Conservation (phyloP, 1,140 invertebrate species). For the Theocolax elegans region DNA sequence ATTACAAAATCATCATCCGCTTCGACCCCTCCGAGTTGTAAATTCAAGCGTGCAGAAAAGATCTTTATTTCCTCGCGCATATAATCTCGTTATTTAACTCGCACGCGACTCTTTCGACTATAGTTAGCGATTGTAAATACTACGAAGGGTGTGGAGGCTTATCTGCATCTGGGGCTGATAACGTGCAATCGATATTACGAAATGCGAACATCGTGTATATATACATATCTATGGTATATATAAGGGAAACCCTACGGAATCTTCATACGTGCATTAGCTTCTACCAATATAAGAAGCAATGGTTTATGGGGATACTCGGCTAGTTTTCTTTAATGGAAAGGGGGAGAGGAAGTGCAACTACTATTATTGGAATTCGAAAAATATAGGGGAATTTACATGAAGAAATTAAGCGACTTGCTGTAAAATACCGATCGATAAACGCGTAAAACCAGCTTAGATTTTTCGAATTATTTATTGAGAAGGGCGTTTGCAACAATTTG, state of each 20-base stretch:
- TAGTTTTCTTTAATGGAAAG: neutral
- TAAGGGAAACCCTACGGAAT: neutral
- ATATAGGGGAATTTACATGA: neutral
- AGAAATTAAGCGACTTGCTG: neutral
- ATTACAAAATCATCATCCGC: too few relatives aligned
- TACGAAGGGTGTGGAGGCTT: slow-evolving; percentile 45
- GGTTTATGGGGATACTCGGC: neutral
- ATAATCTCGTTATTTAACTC: too few relatives aligned
- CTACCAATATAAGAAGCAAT: neutral
- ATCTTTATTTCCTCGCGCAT: too few relatives aligned
- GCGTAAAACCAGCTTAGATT: neutral
- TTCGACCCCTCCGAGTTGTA: too few relatives aligned
- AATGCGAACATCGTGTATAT: slow-evolving; percentile 27
- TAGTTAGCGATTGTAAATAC: slow-evolving; percentile 46
- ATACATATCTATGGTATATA: too few relatives aligned
- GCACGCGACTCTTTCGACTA: slow-evolving; percentile 30
- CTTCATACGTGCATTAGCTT: neutral
- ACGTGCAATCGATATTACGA: slow-evolving; percentile 54
- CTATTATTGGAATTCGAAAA: neutral
- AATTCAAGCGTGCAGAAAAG: too few relatives aligned
- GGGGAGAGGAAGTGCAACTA: too few relatives aligned
- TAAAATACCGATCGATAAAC: too few relatives aligned
- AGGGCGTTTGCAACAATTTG: too few relatives aligned
- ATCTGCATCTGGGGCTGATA: slow-evolving; percentile 59
- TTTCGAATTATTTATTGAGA: too few relatives aligned